phyloP scores from a whole-genome alignment of 2,797 vertebrate genomes.

The Siniperca obscura region DNA sequence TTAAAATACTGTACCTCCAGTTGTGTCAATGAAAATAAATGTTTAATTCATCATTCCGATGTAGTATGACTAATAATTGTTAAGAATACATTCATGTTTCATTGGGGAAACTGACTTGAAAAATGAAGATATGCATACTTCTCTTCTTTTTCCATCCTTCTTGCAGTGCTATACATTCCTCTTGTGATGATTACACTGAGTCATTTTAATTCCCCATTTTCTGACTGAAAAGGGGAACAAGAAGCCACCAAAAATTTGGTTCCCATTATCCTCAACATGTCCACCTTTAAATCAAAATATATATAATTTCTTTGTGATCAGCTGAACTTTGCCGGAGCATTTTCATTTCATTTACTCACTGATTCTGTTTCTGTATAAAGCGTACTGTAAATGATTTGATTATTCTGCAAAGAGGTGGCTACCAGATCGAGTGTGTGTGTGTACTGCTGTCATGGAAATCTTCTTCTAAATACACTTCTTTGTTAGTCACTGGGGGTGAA shows the following conservation, averaged over 20 bases:
- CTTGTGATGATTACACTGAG: slow-evolving; percentile 29
- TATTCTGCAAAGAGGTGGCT: slow-evolving; percentile 15
- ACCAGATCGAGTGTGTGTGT: slow-evolving; percentile 1
- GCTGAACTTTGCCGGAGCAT: not conserved
- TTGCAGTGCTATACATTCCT: not conserved
- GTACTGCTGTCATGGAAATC: slow-evolving; percentile 45
- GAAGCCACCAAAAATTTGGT: not conserved
- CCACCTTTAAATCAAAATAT: not conserved
- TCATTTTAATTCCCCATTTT: slow-evolving; percentile 62
- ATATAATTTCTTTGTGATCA: not conserved
- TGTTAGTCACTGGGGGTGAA: slow-evolving; percentile 63
- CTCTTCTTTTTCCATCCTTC: slow-evolving; percentile 12
- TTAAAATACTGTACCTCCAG: not conserved
- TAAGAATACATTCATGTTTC: not conserved
- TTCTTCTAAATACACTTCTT: slow-evolving; percentile 72
- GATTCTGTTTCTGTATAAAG: not conserved
- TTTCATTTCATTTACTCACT: not conserved
- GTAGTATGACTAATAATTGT: not conserved
- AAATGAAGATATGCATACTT: not conserved
- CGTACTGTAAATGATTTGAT: not conserved
- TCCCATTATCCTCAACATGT: not conserved
- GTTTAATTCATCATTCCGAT: not conserved
- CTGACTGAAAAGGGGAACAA: slow-evolving; percentile 54
- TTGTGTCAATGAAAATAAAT: not conserved
- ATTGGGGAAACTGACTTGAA: not conserved